Percentiles rank a stretch among this genome's conserved stretches.
These are phyloP conservation scores for Lutraria lutraria DNA, from an alignment of 2,888 invertebrate species.

Conservation along the genomic window DNA sequence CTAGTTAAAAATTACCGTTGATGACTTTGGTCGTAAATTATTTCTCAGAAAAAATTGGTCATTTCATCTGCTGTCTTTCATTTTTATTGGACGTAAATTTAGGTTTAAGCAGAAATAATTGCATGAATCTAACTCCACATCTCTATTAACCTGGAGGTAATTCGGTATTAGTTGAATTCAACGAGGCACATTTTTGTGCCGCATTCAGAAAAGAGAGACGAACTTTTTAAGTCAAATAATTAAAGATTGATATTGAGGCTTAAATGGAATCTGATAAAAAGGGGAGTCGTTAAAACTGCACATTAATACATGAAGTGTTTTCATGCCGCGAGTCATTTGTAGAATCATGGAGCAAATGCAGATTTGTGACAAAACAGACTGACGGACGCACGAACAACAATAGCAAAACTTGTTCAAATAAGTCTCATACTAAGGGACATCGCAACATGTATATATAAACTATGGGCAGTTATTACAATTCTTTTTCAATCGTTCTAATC, in stretches of 20 bases:
- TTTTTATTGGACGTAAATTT: not conserved
- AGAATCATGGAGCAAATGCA: not conserved
- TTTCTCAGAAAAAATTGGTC: not conserved
- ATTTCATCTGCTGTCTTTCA: not conserved
- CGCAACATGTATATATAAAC: no score
- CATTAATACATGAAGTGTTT: not conserved
- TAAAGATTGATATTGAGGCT: not conserved
- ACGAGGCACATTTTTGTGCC: not conserved
- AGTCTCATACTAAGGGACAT: no score
- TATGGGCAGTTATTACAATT: no score
- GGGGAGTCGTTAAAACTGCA: not conserved
- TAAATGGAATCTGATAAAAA: not conserved
- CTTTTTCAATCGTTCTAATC: no score
- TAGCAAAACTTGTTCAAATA: not conserved
- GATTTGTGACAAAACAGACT: not conserved
- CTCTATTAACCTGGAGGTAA: not conserved
- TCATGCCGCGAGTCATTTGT: not conserved
- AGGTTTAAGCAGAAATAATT: not conserved
- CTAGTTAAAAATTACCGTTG: not conserved
- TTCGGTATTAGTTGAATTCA: not conserved
- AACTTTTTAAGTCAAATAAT: not conserved
- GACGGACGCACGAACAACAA: not conserved
- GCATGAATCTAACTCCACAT: not conserved
- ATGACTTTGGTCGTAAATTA: not conserved
- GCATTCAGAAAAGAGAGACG: not conserved